Base-by-base conservation (phyloP, 2,113 vertebrate species). In the Ammodramus savannarum region DNA sequence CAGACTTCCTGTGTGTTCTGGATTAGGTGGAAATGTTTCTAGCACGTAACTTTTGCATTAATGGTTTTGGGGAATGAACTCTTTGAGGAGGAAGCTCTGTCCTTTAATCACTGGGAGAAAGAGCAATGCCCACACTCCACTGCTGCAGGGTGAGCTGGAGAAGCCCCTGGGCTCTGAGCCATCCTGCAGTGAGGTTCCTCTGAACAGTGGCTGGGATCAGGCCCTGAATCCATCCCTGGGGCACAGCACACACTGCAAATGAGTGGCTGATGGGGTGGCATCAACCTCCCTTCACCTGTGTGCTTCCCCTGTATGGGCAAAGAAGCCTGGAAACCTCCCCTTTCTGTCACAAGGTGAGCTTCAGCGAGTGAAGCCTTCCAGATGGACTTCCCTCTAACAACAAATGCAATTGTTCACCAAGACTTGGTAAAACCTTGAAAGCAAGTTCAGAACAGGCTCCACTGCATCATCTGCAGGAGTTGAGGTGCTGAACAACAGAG, bases 41-140 rank as follows among this genome's bases (percentile, higher is more conserved):
- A 96, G 65, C 21, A 39, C 63, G 32, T 93, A 95, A 89, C 48
- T 91, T 94, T 82, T 49, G 74, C 71, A 79, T 89, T 87, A 91
- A 79, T 41, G 55, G n/a, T 89, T 92, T 41, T 79, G 38, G 88
- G 78, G 81, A 90, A 65, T 3, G 3, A 89, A 89, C 29, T 85
- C 29, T 66, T 63, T 1, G 6, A 88, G 69, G 72, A 77, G 38
- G 32, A 74, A 89, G 31, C 25, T 59, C 62, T 72, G 65, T 61
- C 73, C 61, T 87, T 91, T 49, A 87, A 85, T 81, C 66, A 75
- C 0, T 1, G 0, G 22, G 18, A 74, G 27, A 48, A 89, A 32
- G 59, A 66, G 25, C 43, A 58, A 18, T 31, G 72, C 7, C 52
- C 32, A 23, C 3, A 16, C 18, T 36, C 59, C 46, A 11, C 23